A percentile compares a stretch with the other conserved stretches of the same genome.
These are phyloP conservation scores for Trinorchestia longiramus DNA, from an alignment of 1,140 invertebrate genomes.

Conservation along the genomic window DNA sequence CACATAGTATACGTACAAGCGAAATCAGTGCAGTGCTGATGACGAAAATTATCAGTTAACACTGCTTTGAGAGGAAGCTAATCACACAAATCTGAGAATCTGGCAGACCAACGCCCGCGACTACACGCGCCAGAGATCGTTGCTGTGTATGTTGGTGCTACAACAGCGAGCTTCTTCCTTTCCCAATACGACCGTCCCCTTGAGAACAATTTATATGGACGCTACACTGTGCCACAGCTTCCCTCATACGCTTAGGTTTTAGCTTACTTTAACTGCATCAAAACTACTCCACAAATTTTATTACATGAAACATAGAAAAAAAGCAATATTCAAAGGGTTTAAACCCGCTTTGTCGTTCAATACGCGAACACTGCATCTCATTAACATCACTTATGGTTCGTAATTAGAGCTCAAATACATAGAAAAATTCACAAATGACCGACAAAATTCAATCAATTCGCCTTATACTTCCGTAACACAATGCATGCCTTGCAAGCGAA, in stretches of 20 bases:
- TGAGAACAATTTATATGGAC: not conserved
- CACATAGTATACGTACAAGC: no score
- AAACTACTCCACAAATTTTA: not conserved
- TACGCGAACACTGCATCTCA: not conserved
- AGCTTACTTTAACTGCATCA: not conserved
- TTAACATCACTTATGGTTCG: not conserved
- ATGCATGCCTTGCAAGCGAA: no score
- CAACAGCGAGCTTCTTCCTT: not conserved
- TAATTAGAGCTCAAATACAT: no score
- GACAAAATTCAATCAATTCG: no score
- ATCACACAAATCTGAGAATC: not conserved
- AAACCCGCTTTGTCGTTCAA: not conserved
- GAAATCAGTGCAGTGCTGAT: not conserved
- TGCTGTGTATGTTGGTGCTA: not conserved
- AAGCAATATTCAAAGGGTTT: not conserved
- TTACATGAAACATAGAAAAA: not conserved
- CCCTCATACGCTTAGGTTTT: not conserved
- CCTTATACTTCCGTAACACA: no score
- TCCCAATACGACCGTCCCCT: not conserved
- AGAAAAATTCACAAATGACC: no score
- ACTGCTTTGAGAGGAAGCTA: not conserved
- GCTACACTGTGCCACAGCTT: not conserved
- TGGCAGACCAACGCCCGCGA: not conserved
- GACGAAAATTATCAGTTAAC: not conserved
- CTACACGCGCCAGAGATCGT: not conserved